These are phyloP conservation scores for Myotis yumanensis DNA, from an alignment of 2,113 vertebrate species.

Conservation along the genomic window DNA sequence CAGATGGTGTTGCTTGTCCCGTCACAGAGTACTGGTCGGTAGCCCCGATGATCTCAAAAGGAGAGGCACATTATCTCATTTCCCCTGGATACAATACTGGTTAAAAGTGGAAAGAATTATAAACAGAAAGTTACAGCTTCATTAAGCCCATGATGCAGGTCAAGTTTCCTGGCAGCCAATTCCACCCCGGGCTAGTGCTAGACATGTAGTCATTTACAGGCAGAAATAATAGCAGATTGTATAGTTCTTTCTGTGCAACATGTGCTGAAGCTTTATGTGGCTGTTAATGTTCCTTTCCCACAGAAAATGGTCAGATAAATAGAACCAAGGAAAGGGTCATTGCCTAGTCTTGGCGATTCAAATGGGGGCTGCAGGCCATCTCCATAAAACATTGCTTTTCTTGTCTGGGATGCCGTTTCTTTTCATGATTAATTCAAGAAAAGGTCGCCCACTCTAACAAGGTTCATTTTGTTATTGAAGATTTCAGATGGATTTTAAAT, in stretches of 20 bases:
- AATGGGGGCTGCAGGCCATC: neutral
- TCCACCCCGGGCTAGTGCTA: conserved; percentile 64
- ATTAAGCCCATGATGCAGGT: conserved; percentile 75
- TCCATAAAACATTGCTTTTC: conserved; percentile 59
- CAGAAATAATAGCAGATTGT: conserved; percentile 67
- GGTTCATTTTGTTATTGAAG: neutral
- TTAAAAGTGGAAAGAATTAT: conserved; percentile 74
- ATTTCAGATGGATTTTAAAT: conserved; percentile 29
- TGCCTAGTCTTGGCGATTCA: conserved; percentile 59
- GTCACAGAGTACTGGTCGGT: neutral
- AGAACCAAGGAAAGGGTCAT: conserved; percentile 54
- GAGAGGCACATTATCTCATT: conserved; percentile 66
- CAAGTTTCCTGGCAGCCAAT: conserved; percentile 69
- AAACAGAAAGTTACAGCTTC: conserved; percentile 73
- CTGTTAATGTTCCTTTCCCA: conserved; percentile 66
- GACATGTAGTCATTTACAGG: conserved; percentile 78
- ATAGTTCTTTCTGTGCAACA: conserved; percentile 69
- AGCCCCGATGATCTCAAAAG: conserved; percentile 9
- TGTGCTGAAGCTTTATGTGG: conserved; percentile 70
- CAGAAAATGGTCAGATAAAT: conserved; percentile 73
- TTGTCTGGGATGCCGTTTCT: conserved; percentile 25
- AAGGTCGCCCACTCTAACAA: neutral
- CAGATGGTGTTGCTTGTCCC: neutral
- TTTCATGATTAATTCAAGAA: conserved; percentile 31
- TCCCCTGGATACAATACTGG: conserved; percentile 55